phyloP scores from a whole-genome alignment of 1,140 invertebrate genomes.

The Drosophila micromelanica region DNA sequence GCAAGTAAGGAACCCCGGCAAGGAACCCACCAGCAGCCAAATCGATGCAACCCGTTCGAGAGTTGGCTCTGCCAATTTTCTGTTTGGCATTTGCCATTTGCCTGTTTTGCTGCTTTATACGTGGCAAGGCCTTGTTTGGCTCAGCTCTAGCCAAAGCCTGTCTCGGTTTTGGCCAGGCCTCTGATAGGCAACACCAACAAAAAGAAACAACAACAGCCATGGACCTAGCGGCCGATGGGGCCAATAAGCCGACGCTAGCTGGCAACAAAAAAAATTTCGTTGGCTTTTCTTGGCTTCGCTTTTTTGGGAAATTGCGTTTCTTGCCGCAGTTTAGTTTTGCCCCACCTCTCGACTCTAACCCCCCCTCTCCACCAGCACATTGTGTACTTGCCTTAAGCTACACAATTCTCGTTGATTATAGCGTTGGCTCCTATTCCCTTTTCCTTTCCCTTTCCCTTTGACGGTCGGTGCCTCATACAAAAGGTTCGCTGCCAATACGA shows the following conservation, averaged over 20 bases:
- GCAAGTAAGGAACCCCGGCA: slow-evolving; percentile 32
- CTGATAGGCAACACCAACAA: slow-evolving; percentile 10
- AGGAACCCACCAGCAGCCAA: slow-evolving; percentile 30
- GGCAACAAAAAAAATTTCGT: slow-evolving; percentile 25
- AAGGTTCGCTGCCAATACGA: slow-evolving; percentile 17
- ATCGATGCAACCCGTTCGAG: slow-evolving; percentile 52
- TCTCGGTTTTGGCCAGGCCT: background rate
- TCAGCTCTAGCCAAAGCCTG: slow-evolving; percentile 8
- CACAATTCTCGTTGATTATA: slow-evolving; percentile 45
- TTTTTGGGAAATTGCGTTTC: slow-evolving; percentile 47
- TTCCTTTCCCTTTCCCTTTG: background rate
- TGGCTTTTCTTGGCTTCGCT: slow-evolving; percentile 45
- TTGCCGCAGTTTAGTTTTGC: slow-evolving; percentile 18
- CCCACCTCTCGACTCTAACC: background rate
- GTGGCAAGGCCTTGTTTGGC: slow-evolving; percentile 45
- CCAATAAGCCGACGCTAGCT: slow-evolving; percentile 37
- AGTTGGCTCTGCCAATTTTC: slow-evolving; percentile 53
- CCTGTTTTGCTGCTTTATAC: background rate
- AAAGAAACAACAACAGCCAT: slow-evolving; percentile 7
- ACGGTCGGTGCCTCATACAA: slow-evolving; percentile 6
- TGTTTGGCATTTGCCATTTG: slow-evolving; percentile 34
- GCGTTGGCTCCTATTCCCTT: background rate
- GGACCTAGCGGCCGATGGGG: slow-evolving; percentile 10
- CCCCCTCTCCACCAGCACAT: background rate
- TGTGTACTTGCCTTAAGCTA: slow-evolving; percentile 48